Evolutionary conservation across 2,113 vertebrate species (phyloP).

Genomic region (Thryonomys swinderianus): DNA sequence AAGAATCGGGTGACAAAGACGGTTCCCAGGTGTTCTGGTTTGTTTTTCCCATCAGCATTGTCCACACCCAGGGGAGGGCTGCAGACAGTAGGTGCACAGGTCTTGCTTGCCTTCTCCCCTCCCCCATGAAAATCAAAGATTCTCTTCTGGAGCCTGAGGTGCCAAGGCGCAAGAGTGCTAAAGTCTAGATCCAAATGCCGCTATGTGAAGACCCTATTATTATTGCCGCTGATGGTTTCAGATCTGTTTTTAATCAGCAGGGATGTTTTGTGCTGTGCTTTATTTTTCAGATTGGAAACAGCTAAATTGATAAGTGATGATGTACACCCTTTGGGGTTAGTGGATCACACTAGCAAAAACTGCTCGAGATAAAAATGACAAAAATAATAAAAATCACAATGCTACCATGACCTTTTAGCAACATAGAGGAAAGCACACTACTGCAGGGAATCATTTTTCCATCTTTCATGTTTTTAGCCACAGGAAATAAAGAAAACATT

Average conservation of each 20-base stretch:
- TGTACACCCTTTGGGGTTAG: neutral
- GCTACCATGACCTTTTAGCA: neutral
- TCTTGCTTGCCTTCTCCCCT: neutral
- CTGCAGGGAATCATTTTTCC: slow-evolving; percentile 8
- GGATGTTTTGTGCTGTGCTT: neutral
- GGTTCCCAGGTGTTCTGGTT: neutral
- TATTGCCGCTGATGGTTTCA: neutral
- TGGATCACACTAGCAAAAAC: slow-evolving; percentile 19
- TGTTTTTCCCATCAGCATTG: neutral
- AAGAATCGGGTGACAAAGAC: neutral
- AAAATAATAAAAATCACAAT: neutral
- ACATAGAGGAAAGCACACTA: neutral
- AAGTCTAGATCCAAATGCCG: neutral
- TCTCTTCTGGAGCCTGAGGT: neutral
- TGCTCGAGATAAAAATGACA: slow-evolving; percentile 54
- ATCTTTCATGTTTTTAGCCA: slow-evolving; percentile 44
- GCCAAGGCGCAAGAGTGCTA: accelerated
- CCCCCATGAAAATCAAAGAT: neutral
- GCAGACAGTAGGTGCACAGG: neutral
- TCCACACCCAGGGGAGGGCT: neutral
- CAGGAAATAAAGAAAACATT: slow-evolving; percentile 30
- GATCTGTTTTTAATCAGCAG: neutral
- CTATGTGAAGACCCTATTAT: neutral
- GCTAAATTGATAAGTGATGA: slow-evolving; percentile 18
- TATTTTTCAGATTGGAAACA: neutral